Conservation (phyloP, 2,797 vertebrate genomes). For the Pseudochirops corinnae region DNA sequence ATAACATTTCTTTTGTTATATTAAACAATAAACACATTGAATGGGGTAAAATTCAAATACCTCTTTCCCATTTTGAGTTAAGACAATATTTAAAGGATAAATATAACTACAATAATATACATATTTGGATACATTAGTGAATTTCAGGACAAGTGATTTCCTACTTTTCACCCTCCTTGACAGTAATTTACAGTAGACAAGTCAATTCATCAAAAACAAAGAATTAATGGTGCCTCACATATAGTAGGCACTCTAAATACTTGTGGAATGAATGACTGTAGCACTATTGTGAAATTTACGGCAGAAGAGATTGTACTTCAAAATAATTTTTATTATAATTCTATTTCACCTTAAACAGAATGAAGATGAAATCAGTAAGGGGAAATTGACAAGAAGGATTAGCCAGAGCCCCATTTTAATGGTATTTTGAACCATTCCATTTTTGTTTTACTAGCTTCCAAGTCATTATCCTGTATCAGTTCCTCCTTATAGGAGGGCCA, state of each 20-base stretch:
- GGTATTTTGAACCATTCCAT: neutral
- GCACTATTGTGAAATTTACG: neutral
- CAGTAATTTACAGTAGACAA: slow-evolving; percentile 46
- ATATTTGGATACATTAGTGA: slow-evolving; percentile 84
- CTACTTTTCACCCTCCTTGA: slow-evolving; percentile 62
- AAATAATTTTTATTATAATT: neutral
- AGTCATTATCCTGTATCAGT: neutral
- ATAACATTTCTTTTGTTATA: slow-evolving; percentile 87
- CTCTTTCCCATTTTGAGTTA: slow-evolving; percentile 81
- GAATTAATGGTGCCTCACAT: neutral
- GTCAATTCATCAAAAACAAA: neutral
- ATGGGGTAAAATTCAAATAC: slow-evolving; percentile 86
- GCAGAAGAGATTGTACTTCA: slow-evolving; percentile 37
- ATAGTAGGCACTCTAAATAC: rapidly evolving
- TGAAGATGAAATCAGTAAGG: slow-evolving; percentile 26
- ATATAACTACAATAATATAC: slow-evolving; percentile 86
- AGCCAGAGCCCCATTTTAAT: slow-evolving; percentile 8
- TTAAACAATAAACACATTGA: slow-evolving; percentile 89
- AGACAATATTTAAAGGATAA: slow-evolving; percentile 85
- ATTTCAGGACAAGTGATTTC: slow-evolving; percentile 83
- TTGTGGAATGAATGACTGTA: slow-evolving; percentile 50
- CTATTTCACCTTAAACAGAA: slow-evolving; percentile 50
- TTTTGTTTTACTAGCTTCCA: slow-evolving; percentile 1
- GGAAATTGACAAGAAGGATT: neutral
- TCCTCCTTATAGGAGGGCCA: neutral